A percentile compares a stretch with the other conserved stretches of the same genome.
phyloP scores from a whole-genome alignment of 2,888 invertebrate species.

The Tridacna crocea region DNA sequence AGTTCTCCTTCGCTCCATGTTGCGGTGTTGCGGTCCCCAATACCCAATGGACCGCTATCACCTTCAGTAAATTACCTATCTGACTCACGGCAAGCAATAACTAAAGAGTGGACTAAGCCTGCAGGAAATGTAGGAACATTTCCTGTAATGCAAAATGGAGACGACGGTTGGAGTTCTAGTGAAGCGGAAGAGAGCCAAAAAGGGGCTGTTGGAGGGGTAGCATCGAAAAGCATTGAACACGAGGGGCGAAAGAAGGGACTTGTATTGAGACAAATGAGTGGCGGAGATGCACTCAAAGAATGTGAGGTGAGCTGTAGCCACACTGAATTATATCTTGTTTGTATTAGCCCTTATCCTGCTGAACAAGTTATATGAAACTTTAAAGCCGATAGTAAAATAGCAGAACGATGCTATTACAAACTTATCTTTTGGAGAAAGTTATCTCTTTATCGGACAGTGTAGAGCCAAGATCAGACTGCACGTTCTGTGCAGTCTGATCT shows the following conservation, averaged over 20 bases:
- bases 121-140: background rate
- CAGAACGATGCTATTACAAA: too few species aligned
- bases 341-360: too few species aligned
- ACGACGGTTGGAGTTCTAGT: slow-evolving; percentile 20
- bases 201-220: background rate
- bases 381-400: too few species aligned
- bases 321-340: too few species aligned
- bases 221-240: background rate
- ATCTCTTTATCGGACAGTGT: too few species aligned
- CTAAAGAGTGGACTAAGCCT: background rate
- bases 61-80: background rate
- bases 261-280: slow-evolving; percentile 48
- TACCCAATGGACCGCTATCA: slow-evolving; percentile 3
- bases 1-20: slow-evolving; percentile 29
- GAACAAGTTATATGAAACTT: too few species aligned
- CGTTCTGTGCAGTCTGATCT: too few species aligned
- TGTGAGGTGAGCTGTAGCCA: slow-evolving; percentile 66
- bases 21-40: slow-evolving; percentile 11
- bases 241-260: background rate
- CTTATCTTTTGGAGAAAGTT: too few species aligned
- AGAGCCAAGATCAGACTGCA: too few species aligned
- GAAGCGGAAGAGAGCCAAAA: background rate
- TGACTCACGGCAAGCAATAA: background rate
- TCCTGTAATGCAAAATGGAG: slow-evolving; percentile 3
- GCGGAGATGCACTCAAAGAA: slow-evolving; percentile 66